Percentiles rank a stretch among this genome's conserved stretches.
Conservation (phyloP, 2,888 invertebrate genomes). For the Drosophila koepferae region DNA sequence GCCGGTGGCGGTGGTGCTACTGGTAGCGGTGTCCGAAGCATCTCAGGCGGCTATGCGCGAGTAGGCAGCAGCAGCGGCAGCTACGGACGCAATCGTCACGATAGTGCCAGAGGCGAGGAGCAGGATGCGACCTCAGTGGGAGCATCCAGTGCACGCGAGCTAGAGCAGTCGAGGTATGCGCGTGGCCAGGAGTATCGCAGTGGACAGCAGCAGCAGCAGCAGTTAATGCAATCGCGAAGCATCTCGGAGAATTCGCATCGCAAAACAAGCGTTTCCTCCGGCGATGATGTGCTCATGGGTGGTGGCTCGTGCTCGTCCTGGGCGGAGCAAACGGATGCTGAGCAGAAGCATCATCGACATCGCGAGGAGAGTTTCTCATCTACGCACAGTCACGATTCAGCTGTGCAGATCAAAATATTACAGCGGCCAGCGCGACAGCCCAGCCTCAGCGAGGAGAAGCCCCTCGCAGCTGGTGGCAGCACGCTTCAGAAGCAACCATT, state of each 20-base stretch:
- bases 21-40: slow-evolving; percentile 60
- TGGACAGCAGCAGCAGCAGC: slow-evolving; percentile 55
- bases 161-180: slow-evolving; percentile 57
- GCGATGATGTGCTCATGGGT: slow-evolving; percentile 72
- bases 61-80: slow-evolving; percentile 37
- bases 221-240: slow-evolving; percentile 83
- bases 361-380: slow-evolving; percentile 84
- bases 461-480: slow-evolving; percentile 21
- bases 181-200: slow-evolving; percentile 58
- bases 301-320: slow-evolving; percentile 84
- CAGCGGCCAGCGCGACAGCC: slow-evolving; percentile 81
- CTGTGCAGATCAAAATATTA: slow-evolving; percentile 84
- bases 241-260: slow-evolving; percentile 85
- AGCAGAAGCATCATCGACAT: slow-evolving; percentile 80
- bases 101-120: slow-evolving; percentile 58
- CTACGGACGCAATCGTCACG: slow-evolving; percentile 66
- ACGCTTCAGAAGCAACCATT: slow-evolving; percentile 39
- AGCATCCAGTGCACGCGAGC: slow-evolving; percentile 30
- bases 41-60: slow-evolving; percentile 56
- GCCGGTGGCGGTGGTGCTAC: slow-evolving; percentile 4
- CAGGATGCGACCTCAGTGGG: slow-evolving; percentile 38
- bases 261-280: slow-evolving; percentile 84
- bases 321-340: slow-evolving; percentile 86
- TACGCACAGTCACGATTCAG: slow-evolving; percentile 83
- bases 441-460: slow-evolving; percentile 74